These are phyloP conservation scores for Merops nubicus DNA, from an alignment of 2,113 vertebrate species.

Conservation along the genomic window DNA sequence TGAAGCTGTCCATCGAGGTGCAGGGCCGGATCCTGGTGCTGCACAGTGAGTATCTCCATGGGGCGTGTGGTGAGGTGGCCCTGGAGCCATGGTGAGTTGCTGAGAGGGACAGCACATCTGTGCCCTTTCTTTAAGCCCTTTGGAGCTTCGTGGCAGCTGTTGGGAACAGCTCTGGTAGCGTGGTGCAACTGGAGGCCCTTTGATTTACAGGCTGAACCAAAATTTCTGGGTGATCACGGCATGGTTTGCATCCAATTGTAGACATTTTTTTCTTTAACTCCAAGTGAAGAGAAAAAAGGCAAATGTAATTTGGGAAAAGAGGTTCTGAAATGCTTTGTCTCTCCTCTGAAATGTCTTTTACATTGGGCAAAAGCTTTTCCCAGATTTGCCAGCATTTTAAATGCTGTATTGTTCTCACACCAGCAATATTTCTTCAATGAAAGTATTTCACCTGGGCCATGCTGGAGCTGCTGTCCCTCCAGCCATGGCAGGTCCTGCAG, in stretches of 20 bases:
- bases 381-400: background rate
- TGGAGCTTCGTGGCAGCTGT: background rate
- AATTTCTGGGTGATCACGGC: background rate
- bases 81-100: background rate
- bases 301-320: background rate
- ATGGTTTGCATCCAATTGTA: background rate
- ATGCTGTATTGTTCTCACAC: background rate
- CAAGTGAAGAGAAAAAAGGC: background rate
- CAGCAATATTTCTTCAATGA: background rate
- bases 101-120: background rate
- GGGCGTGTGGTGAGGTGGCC: accelerated
- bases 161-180: background rate
- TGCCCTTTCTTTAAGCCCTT: background rate
- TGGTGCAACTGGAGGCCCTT: accelerated
- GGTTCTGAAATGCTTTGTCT: background rate
- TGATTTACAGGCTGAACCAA: background rate
- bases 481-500: too few relatives aligned
- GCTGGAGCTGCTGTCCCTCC: background rate
- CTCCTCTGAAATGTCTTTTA: background rate
- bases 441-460: background rate
- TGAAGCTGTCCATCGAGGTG: conserved; percentile 75
- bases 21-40: conserved; percentile 59
- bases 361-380: background rate
- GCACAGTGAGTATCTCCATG: conserved; percentile 69
- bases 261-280: background rate